A percentile compares a stretch with the other conserved stretches of the same genome.
Evolutionary conservation across 1,140 invertebrate genomes (phyloP).

Genomic region (Drosophila orena): DNA sequence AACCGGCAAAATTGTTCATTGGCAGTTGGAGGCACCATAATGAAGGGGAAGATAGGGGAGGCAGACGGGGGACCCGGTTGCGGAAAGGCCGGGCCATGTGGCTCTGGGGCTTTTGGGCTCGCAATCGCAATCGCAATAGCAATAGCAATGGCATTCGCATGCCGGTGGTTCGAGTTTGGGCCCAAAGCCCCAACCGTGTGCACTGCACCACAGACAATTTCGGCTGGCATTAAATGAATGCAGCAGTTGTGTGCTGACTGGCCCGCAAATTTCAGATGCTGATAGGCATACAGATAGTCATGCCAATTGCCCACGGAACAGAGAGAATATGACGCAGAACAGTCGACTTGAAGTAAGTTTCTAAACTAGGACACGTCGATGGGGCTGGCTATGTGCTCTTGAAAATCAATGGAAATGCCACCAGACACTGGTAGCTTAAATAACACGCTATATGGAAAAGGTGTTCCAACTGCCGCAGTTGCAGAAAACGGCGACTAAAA

Average conservation of each 20-base stretch:
- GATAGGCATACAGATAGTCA: slow-evolving; percentile 42
- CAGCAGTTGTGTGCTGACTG: slow-evolving; percentile 22
- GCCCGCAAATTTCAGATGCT: slow-evolving; percentile 32
- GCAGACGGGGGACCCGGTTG: slow-evolving; percentile 1
- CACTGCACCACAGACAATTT: slow-evolving; percentile 22
- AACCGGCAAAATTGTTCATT: slow-evolving; percentile 64
- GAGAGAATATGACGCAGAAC: slow-evolving; percentile 40
- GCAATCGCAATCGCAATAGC: slow-evolving; percentile 30
- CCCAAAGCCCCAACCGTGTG: slow-evolving; percentile 32
- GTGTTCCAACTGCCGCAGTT: slow-evolving; percentile 12
- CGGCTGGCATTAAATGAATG: slow-evolving; percentile 43
- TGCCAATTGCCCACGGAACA: slow-evolving; percentile 34
- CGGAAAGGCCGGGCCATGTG: slow-evolving; percentile 30
- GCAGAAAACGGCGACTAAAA: not conserved
- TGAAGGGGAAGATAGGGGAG: slow-evolving; percentile 25
- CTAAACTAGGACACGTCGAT: slow-evolving; percentile 39
- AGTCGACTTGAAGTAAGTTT: slow-evolving; percentile 40
- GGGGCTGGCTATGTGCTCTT: slow-evolving; percentile 13
- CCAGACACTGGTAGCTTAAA: slow-evolving; percentile 4
- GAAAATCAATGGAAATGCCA: slow-evolving; percentile 38
- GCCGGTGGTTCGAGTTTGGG: slow-evolving; percentile 16
- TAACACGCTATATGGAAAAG: slow-evolving; percentile 4
- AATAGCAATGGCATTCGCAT: slow-evolving; percentile 21
- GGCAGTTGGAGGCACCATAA: slow-evolving; percentile 31
- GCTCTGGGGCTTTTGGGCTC: slow-evolving; percentile 42